Base-by-base conservation (phyloP, 2,797 vertebrate species). In the Tachyglossus aculeatus region DNA sequence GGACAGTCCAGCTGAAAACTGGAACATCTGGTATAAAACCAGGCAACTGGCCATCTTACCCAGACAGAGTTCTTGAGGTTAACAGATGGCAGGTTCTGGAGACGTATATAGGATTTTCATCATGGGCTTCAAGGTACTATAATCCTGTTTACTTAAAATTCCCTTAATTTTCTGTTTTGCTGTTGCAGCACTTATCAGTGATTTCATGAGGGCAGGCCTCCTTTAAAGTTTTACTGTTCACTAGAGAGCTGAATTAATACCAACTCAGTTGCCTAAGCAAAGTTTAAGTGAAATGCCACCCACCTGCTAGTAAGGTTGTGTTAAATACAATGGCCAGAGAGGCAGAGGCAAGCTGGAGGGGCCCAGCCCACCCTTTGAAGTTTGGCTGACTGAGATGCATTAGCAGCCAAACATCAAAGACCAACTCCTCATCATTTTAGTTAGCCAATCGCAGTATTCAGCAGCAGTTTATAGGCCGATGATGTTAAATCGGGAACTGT, bases 391-490 rank as follows among this genome's bases (percentile, higher is more conserved):
- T 53, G 44, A 63, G 62, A 22, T 15, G 6, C 27, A 21, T 66
- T 60, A 63, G 65, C 13, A 57, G 50, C 12, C 34, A 56, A 24
- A 68, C 63, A 74, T 76, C 80, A 83, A 74, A 80, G 65, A 63
- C 18, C 4, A 3, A 24, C 3, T 15, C 36, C 58, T 59, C 43
- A 16, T 56, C 27, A 65, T 43, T 67, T 51, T 32, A 52, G 38
- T 52, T 67, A 76, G 22, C 59, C 45, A 47, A 24, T 75, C 58
- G 53, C 62, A 12, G 19, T 18, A 67, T 50, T 74, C 37, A 51
- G 59, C 68, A 55, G 15, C 31, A 56, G 27, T 69, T 59, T 60
- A 45, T 54, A 59, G 59, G 55, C 43, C 45, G 47, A 31, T n/a
- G 59, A 63, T 48, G 53, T 37, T 74, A 40, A 68, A 57, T 53